Base-by-base conservation (phyloP, 2,797 vertebrate species). In the Xiphorhynchus erythropygius region DNA sequence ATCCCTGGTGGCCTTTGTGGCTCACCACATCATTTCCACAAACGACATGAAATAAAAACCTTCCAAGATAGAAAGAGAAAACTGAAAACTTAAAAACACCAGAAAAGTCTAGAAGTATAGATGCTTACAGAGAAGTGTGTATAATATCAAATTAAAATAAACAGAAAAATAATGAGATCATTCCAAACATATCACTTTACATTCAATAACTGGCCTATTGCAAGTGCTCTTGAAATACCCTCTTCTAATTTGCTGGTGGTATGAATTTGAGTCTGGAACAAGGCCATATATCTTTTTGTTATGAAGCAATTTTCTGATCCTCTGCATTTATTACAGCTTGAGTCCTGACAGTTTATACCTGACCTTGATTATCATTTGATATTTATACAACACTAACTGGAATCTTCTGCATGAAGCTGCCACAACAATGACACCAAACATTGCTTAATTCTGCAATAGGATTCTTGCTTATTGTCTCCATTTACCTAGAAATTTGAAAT, bases 231-330 rank as follows among this genome's bases (percentile, higher is more conserved):
- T 97, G 82, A 97, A 97, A 96, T 84, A 97, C 41, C 88, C 92
- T 95, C 82, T 90, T 91, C 77, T 95, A 94, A 96, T 97, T 95
- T 95, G 84, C 75, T 96, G 86, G 57, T 67, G 32, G 56, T 85
- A 83, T 87, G 77, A 94, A 94, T 97, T 35, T 91, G 74, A 46
- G 67, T 93, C 96, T 96, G 94, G 93, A 97, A 82, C 59, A 90
- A 97, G 81, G 79, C 92, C 92, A 95, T 64, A 33, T 64, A 62
- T 77, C 88, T 94, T 80, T 71, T 74, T 68, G 87, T 97, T 96
- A 96, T 94, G 93, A 97, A 96, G 94, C 76, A 95, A 91, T 97
- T 97, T 97, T 95, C 93, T 96, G 82, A 97, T 97, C 71, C 85
- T 93, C 90, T 96, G 91, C 88, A 94, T 97, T 97, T 95, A 96